Conservation (phyloP, 2,113 vertebrate genomes). For the Caranx melampygus region DNA sequence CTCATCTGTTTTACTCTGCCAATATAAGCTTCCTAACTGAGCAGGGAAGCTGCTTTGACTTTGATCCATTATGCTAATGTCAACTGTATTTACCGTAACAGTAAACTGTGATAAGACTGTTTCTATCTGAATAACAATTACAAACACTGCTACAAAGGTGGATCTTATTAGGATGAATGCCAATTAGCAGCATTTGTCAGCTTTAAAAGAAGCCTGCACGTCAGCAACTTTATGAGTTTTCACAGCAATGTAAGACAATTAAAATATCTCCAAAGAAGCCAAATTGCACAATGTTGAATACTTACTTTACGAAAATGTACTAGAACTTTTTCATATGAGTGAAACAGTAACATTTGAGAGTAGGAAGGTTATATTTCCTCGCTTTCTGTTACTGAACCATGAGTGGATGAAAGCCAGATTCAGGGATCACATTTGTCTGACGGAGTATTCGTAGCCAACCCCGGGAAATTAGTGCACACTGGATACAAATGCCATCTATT, state of each 20-base stretch:
- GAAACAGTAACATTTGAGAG: background rate
- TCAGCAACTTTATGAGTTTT: slow-evolving; percentile 16
- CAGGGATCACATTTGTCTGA: slow-evolving; percentile 47
- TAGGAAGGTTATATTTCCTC: background rate
- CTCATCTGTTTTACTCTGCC: slow-evolving; percentile 44
- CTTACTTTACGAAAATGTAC: slow-evolving; percentile 5
- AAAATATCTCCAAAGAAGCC: background rate
- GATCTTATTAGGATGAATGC: slow-evolving; percentile 56
- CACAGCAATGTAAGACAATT: slow-evolving; percentile 1
- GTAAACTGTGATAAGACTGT: slow-evolving; percentile 55
- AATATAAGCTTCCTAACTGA: slow-evolving; percentile 57
- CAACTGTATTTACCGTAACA: slow-evolving; percentile 53
- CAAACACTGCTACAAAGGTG: slow-evolving; percentile 35
- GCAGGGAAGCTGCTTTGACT: slow-evolving; percentile 57
- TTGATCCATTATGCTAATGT: slow-evolving; percentile 64
- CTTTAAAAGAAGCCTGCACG: slow-evolving; percentile 36
- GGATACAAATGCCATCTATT: slow-evolving; percentile 45
- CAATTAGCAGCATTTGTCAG: slow-evolving; percentile 59
- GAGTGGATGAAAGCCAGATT: slow-evolving; percentile 10
- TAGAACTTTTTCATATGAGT: background rate
- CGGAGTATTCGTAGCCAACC: slow-evolving; percentile 36
- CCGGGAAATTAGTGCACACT: slow-evolving; percentile 50
- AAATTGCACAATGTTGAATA: background rate
- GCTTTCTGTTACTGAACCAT: background rate
- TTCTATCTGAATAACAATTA: slow-evolving; percentile 64